Conservation (phyloP, 2,113 vertebrate species). For the Phasianus colchicus region DNA sequence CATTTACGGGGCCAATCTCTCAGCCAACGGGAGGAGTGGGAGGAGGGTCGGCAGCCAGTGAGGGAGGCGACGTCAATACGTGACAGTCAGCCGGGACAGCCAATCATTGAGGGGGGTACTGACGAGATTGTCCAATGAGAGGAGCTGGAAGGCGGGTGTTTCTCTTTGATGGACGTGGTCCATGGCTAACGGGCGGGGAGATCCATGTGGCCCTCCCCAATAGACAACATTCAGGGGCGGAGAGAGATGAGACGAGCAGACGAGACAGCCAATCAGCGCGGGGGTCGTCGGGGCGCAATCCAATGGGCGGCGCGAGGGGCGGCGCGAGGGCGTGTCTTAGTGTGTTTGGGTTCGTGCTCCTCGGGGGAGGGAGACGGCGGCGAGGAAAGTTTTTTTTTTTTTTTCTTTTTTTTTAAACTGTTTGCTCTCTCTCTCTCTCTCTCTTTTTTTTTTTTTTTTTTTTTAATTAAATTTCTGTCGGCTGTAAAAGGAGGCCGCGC, state of each 20-base stretch:
- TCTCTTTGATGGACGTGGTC: not conserved
- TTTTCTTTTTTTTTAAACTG: not conserved
- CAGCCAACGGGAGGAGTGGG: not conserved
- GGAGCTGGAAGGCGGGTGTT: fast-evolving
- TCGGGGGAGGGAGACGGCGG: constrained; percentile 77
- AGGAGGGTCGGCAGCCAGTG: not conserved
- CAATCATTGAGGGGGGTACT: not conserved
- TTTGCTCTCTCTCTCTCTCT: too few species aligned
- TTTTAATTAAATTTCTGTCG: constrained; percentile 49
- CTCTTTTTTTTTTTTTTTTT: constrained; percentile 35
- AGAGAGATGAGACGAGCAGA: constrained; percentile 36
- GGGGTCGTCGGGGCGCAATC: not conserved
- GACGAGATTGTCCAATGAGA: not conserved
- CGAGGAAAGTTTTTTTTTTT: constrained; percentile 77
- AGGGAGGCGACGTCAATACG: not conserved
- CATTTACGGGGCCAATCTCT: not conserved
- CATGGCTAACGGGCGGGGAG: constrained; percentile 8
- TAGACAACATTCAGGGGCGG: constrained; percentile 36
- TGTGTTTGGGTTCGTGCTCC: constrained; percentile 84
- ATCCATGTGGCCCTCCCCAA: not conserved
- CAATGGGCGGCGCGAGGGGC: constrained; percentile 48
- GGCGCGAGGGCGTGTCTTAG: constrained; percentile 60
- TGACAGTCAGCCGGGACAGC: not conserved
- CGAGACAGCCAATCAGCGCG: not conserved
- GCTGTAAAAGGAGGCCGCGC: not conserved